Evolutionary conservation across 2,888 invertebrate genomes (phyloP).

Genomic region (Tachina fera): DNA sequence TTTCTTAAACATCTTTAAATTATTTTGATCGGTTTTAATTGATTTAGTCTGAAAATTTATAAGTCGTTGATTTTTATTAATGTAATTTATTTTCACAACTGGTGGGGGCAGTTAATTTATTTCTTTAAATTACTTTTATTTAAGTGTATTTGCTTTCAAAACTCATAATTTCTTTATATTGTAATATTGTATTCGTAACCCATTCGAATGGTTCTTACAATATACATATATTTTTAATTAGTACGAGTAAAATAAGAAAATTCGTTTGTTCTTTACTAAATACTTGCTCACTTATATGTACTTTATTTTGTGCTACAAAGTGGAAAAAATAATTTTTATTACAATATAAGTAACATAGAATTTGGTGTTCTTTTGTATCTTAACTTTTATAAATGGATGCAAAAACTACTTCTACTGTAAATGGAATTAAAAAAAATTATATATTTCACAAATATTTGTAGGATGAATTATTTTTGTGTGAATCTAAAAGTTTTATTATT

Average conservation of each 20-base stretch:
- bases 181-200: slow-evolving; percentile 23
- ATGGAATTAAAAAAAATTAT: not conserved
- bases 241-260: slow-evolving; percentile 33
- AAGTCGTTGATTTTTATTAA: slow-evolving; percentile 50
- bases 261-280: slow-evolving; percentile 53
- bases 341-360: slow-evolving; percentile 16
- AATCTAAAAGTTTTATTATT: not conserved
- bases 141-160: slow-evolving; percentile 36
- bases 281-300: slow-evolving; percentile 29
- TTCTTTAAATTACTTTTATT: slow-evolving; percentile 1
- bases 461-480: not conserved
- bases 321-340: slow-evolving; percentile 22
- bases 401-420: slow-evolving; percentile 40
- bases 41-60: slow-evolving; percentile 38
- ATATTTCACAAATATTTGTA: slow-evolving; percentile 4
- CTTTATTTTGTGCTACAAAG: slow-evolving; percentile 61
- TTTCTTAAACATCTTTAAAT: slow-evolving; percentile 40
- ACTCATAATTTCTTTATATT: slow-evolving; percentile 31
- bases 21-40: slow-evolving; percentile 13
- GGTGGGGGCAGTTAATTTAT: slow-evolving; percentile 67
- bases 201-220: slow-evolving; percentile 6
- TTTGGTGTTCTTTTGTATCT: slow-evolving; percentile 38
- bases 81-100: slow-evolving; percentile 58
- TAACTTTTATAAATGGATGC: slow-evolving; percentile 30
- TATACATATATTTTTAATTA: slow-evolving; percentile 1